Evolutionary conservation across 2,113 vertebrate species (phyloP).

Genomic region (Leptocoma aspasia): DNA sequence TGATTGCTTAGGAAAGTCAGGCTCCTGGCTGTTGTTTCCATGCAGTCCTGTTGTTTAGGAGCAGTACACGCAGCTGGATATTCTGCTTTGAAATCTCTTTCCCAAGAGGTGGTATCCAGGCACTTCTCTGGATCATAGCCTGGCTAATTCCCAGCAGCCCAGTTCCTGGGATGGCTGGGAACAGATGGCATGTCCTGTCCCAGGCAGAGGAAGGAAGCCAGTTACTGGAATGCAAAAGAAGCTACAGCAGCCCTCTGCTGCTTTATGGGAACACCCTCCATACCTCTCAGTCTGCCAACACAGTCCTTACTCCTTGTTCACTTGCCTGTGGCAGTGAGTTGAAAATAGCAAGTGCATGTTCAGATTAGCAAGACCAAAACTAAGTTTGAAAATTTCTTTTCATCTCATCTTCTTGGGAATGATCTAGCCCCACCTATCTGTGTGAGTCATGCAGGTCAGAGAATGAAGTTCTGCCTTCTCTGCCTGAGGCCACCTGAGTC

Average conservation of each 20-base stretch:
- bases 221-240: background rate
- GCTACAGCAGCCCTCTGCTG: background rate
- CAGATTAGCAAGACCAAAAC: background rate
- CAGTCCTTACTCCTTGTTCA: background rate
- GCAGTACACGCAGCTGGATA: background rate
- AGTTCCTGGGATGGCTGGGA: fast-evolving
- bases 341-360: background rate
- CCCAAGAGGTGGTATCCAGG: background rate
- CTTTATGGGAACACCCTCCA: background rate
- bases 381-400: background rate
- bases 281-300: background rate
- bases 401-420: background rate
- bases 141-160: background rate
- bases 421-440: background rate
- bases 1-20: background rate
- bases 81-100: background rate
- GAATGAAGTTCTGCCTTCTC: background rate
- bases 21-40: background rate
- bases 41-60: background rate
- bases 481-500: background rate
- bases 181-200: background rate
- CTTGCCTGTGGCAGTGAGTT: background rate
- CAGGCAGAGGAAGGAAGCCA: background rate
- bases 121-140: background rate
- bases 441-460: background rate